phyloP scores from a whole-genome alignment of 2,797 vertebrate genomes.

The Myotis daubentonii region DNA sequence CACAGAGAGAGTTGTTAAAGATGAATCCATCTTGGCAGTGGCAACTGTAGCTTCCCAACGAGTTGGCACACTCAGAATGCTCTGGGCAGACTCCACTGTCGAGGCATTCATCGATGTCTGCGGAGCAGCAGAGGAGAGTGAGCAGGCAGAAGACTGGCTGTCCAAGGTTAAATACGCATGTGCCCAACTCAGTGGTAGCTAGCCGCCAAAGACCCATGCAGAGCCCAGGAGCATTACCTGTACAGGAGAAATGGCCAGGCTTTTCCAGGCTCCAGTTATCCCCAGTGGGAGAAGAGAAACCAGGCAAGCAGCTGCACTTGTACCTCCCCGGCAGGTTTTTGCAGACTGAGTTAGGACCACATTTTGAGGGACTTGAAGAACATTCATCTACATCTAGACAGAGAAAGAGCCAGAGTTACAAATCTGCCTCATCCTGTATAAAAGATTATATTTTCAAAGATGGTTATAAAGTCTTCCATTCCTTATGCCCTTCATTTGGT shows the following conservation, averaged over 20 bases:
- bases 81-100: accelerated
- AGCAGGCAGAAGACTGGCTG: background rate
- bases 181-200: accelerated
- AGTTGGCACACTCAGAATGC: background rate
- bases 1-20: background rate
- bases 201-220: background rate
- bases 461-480: background rate
- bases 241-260: background rate
- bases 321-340: background rate
- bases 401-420: background rate
- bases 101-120: constrained; percentile 42
- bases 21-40: background rate
- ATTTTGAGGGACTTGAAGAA: background rate
- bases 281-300: constrained; percentile 54
- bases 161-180: background rate
- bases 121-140: background rate
- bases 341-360: constrained; percentile 41
- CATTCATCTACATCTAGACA: constrained; percentile 67
- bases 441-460: background rate
- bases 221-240: background rate
- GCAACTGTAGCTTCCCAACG: background rate
- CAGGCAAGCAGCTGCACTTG: constrained; percentile 3
- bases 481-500: background rate
- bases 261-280: background rate
- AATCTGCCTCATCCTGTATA: background rate